A percentile compares a stretch with the other conserved stretches of the same genome.
Conservation (phyloP, 2,888 invertebrate genomes). For the Xestia sexstrigata region DNA sequence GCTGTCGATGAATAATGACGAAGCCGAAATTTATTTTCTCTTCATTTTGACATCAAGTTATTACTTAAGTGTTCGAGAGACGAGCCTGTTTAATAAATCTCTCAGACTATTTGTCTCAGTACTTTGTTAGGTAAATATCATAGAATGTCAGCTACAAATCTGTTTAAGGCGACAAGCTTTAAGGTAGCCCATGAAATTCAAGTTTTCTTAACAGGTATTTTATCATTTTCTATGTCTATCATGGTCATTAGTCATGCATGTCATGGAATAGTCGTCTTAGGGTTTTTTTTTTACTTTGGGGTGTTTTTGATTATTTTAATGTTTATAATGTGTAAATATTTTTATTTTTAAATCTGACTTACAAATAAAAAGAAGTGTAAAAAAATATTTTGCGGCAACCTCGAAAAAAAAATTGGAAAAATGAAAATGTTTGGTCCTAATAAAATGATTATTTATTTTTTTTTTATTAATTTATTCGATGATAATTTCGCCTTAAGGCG, state of each 20-base stretch:
- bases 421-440: too few species aligned
- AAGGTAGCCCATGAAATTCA: not conserved
- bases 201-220: not conserved
- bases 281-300: not conserved
- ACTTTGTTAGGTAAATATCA: slow-evolving; percentile 37
- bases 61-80: slow-evolving; percentile 68
- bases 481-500: slow-evolving; percentile 5
- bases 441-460: too few species aligned
- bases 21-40: slow-evolving; percentile 80
- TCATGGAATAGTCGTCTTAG: not conserved
- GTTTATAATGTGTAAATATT: too few species aligned
- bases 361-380: not conserved
- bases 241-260: not conserved
- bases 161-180: slow-evolving; percentile 18
- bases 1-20: slow-evolving; percentile 84
- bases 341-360: not conserved
- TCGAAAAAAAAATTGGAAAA: too few species aligned
- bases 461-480: too few species aligned
- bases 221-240: not conserved
- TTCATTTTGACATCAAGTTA: slow-evolving; percentile 73
- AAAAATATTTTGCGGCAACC: too few species aligned
- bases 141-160: slow-evolving; percentile 38
- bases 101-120: slow-evolving; percentile 55
- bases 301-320: not conserved
- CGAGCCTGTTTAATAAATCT: slow-evolving; percentile 56